Base-by-base conservation (phyloP, 2,113 vertebrate species). In the Rostratula benghalensis region DNA sequence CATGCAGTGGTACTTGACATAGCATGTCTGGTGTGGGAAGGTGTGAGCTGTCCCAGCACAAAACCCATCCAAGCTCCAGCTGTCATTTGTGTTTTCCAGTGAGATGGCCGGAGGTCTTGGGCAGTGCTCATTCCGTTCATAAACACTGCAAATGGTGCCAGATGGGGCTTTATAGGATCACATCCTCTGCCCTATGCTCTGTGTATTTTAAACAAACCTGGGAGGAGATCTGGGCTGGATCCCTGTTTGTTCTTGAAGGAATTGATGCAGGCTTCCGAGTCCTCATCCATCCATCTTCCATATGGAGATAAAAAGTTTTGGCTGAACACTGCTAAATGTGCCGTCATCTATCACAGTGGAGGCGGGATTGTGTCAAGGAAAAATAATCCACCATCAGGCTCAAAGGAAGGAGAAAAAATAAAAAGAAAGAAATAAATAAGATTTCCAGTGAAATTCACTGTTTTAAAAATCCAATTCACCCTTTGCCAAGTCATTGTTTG, bases 301-400 rank as follows among this genome's bases (percentile, higher is more conserved):
- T 96, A 95, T 97, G 95, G 94, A 96, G 89, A 94, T 94, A 95
- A 96, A 93, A 95, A 95, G 87, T 96, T 96, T 96, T 91, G 93
- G 93, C 93, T 96, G 94, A 96, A 93, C 90, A 17, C 78, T 92
- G 91, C 95, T 97, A 60, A 89, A 93, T 96, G 87, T 94, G 92
- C 94, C 60, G 91, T 96, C 93, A 95, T 95, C 95, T 87, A 94
- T 96, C 89, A 95, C 78, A 93, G 93, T 35, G 92, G 90, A 95
- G 94, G 96, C 77, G 92, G 83, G 93, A 97, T 94, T 95, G 94
- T 96, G 91, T 96, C 94, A 96, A 93, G 95, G 90, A 90, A 84
- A 95, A 95, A 93, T 94, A 94, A 96, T 95, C 93, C 59, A 95
- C 95, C 94, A 94, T 93, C 88, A 83, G 90, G 91, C 90, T 97